A percentile compares a stretch with the other conserved stretches of the same genome.
These are phyloP conservation scores for Threskiornis aethiopicus DNA, from an alignment of 2,797 vertebrate genomes.

Conservation along the genomic window DNA sequence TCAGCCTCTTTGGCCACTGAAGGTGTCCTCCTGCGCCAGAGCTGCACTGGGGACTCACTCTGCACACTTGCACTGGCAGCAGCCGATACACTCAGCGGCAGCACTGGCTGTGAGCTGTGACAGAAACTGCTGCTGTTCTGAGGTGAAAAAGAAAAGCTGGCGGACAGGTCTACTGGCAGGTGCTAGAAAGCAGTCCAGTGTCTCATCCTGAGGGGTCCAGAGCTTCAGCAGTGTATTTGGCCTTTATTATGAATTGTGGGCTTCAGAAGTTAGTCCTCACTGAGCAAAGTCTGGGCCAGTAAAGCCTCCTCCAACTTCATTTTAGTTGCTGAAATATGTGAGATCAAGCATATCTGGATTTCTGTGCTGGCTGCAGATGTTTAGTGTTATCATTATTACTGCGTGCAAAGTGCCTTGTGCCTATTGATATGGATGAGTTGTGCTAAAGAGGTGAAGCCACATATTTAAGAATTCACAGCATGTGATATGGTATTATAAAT, in stretches of 20 bases:
- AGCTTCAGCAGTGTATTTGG: background rate
- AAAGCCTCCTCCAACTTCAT: background rate
- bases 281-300: background rate
- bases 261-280: background rate
- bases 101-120: background rate
- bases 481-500: background rate
- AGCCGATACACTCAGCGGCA: background rate
- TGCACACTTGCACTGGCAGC: background rate
- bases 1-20: background rate
- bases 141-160: background rate
- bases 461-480: background rate
- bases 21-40: background rate
- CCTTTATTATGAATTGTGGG: background rate
- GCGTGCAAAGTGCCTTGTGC: background rate
- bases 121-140: background rate
- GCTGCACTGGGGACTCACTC: background rate
- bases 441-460: background rate
- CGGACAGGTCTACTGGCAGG: background rate
- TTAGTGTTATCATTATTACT: background rate
- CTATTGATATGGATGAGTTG: background rate
- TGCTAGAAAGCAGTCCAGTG: background rate
- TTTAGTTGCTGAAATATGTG: background rate
- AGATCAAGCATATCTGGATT: background rate
- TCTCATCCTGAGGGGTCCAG: background rate
- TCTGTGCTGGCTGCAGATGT: background rate